Conservation (phyloP, 1,140 invertebrate genomes). For the Penaeus vannamei region DNA sequence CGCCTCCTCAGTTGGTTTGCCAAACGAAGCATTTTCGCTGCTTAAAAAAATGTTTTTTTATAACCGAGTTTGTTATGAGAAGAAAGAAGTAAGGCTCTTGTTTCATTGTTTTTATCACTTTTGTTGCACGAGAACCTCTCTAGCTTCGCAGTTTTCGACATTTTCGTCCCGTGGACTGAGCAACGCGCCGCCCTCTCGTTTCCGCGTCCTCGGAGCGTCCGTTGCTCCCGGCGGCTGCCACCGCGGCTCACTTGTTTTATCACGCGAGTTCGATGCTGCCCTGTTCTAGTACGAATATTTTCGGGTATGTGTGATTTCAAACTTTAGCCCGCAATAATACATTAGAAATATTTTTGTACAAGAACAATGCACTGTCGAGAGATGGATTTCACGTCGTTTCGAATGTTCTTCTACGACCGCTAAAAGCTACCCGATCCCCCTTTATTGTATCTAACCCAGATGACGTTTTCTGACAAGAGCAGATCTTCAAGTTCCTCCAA, state of each 20-base stretch:
- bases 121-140: no score
- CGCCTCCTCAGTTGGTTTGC: no score
- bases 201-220: not conserved
- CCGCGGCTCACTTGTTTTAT: not conserved
- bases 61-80: no score
- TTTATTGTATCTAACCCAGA: conserved; percentile 21
- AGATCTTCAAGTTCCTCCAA: conserved; percentile 63
- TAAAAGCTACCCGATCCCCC: not conserved
- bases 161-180: no score
- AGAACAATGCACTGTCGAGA: conserved; percentile 38
- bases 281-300: conserved; percentile 33
- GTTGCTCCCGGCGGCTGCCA: not conserved
- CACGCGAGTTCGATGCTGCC: not conserved
- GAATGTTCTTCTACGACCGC: conserved; percentile 4
- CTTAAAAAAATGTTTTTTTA: no score
- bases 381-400: not conserved
- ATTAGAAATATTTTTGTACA: conserved; percentile 16
- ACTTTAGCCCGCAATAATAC: conserved; percentile 37
- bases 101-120: no score
- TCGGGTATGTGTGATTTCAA: conserved; percentile 38
- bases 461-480: conserved; percentile 44
- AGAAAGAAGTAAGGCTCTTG: no score
- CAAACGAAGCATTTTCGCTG: no score
- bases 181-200: no score
- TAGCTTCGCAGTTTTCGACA: no score